Evolutionary conservation across 2,113 vertebrate genomes (phyloP), one percentile per base, ranked within the genome.

Genomic region (Crotophaga sulcirostris): DNA sequence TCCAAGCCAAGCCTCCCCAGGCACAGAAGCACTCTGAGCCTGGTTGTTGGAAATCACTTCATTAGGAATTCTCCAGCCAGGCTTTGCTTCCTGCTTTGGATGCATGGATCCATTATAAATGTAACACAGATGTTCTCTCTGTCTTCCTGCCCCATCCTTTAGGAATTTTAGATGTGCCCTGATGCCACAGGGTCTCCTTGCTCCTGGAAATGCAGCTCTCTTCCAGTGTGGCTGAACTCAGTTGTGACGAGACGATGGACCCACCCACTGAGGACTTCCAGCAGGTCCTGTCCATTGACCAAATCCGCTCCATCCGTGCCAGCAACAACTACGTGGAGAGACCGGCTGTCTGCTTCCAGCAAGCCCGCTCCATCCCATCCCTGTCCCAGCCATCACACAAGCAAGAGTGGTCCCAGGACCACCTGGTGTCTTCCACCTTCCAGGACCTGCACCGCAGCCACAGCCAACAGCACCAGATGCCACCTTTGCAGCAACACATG

Each of bases 261-360:
- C 96, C 97, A 26, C 84, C 98, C 21, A 96, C 97, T 7, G 98
- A 99, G 96, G 99, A 99, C 95, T 98, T 98, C 83, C 99, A 99
- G 97, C 99, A 98, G 96, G 98, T 99, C 76, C 98, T 99, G 90
- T 99, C 99, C 79, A 98, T 99, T 13, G 98, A 99, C 89, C 99
- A 99, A 97, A 99, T 99, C 97, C 98, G 98, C 62, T 98, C 98
- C 96, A 99, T 99, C 97, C 98, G 99, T 25, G 98, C 99, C 97
- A 99, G 97, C 98, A 99, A 99, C 94, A 99, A 99, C 98, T 99
- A 99, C 64, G 99, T 99, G 98, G 99, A 99, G 20, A 96, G 98
- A 38, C 99, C 99, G 1, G 97, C 98, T 36, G 96, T 13, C 54
- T 90, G 98, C 92, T 98, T 97, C 62, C 97, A 97, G 96, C 97